phyloP scores from a whole-genome alignment of 2,888 invertebrate species.

The Volucella inflata region DNA sequence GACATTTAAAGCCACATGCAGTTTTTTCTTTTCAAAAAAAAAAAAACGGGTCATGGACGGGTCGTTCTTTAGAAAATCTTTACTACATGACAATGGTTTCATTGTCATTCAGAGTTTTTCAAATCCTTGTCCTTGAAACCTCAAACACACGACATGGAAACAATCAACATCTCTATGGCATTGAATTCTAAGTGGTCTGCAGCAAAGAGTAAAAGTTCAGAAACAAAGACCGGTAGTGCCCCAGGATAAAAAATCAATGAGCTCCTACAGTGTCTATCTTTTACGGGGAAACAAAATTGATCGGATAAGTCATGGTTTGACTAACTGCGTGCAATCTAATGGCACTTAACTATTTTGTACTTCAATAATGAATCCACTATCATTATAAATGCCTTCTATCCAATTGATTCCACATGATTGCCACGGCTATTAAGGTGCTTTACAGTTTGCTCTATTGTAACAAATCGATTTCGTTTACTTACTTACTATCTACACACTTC shows the following conservation, averaged over 20 bases:
- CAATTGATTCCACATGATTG: slow-evolving; percentile 13
- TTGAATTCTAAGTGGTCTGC: background rate
- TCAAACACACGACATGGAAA: background rate
- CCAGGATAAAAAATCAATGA: background rate
- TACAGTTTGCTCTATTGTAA: background rate
- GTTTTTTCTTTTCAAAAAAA: no score
- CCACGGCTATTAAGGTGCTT: slow-evolving; percentile 2
- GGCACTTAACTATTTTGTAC: slow-evolving; percentile 24
- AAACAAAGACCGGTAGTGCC: background rate
- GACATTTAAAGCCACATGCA: no score
- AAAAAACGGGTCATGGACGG: no score
- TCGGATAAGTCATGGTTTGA: slow-evolving; percentile 5
- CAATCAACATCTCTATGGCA: background rate
- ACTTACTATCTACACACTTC: background rate
- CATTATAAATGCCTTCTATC: slow-evolving; percentile 31
- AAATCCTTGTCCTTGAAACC: background rate
- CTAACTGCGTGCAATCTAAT: slow-evolving; percentile 38
- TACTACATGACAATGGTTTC: no score
- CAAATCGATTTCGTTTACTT: slow-evolving; percentile 25
- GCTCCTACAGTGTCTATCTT: slow-evolving; percentile 14
- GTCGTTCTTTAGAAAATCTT: no score
- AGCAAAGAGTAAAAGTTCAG: background rate
- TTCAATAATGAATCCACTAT: slow-evolving; percentile 20
- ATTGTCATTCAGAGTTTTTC: no score
- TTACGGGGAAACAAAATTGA: slow-evolving; percentile 6